These are phyloP conservation scores for Peromyscus eremicus DNA, from an alignment of 2,797 vertebrate species.

Conservation along the genomic window DNA sequence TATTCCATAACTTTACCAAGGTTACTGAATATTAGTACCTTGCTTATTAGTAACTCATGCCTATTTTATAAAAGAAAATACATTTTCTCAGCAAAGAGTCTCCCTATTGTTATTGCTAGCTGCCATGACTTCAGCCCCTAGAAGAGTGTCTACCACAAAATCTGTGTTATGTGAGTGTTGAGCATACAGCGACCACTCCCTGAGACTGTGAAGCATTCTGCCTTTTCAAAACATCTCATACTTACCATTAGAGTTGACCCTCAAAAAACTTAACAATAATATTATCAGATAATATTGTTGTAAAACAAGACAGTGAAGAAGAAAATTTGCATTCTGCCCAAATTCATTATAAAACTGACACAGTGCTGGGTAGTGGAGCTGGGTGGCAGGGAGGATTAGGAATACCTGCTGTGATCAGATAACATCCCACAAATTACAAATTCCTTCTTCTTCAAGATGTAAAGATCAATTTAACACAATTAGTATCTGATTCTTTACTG, in stretches of 20 bases:
- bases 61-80: constrained; percentile 35
- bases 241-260: background rate
- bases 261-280: background rate
- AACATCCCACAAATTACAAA: background rate
- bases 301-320: background rate
- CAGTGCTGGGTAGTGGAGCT: background rate
- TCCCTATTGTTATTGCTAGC: background rate
- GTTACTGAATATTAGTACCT: background rate
- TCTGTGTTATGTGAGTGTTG: background rate
- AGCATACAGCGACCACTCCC: background rate
- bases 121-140: background rate
- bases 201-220: background rate
- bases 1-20: constrained; percentile 30
- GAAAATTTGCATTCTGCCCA: background rate
- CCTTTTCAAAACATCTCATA: constrained; percentile 40
- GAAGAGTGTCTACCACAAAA: background rate
- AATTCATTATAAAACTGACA: background rate
- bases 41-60: background rate
- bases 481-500: constrained; percentile 40
- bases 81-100: background rate
- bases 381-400: background rate
- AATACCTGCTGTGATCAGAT: background rate
- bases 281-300: background rate
- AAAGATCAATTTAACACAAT: constrained; percentile 55
- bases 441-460: constrained; percentile 35